phyloP scores from a whole-genome alignment of 2,797 vertebrate species.

The Poecilia picta region DNA sequence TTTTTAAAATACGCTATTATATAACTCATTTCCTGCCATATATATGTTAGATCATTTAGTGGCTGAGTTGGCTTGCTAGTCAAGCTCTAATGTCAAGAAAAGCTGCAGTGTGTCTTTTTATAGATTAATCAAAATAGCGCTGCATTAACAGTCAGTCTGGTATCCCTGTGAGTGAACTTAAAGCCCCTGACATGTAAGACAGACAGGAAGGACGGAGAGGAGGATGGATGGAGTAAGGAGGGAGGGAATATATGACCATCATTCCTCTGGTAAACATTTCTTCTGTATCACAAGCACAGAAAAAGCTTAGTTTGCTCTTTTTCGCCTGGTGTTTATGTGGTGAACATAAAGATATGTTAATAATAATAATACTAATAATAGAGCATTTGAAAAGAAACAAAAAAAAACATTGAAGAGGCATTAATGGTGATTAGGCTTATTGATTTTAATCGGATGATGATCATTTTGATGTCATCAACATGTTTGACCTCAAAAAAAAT shows the following conservation, averaged over 20 bases:
- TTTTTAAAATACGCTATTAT: not conserved
- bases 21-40: not conserved
- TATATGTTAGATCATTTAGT: not conserved
- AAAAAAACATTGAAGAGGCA: conserved; percentile 49
- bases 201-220: conserved; percentile 5
- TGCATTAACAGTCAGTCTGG: not conserved
- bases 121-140: not conserved
- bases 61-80: not conserved
- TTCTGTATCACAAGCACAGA: conserved; percentile 44
- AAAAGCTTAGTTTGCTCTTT: conserved; percentile 7
- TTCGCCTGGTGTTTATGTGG: too few species aligned
- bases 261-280: conserved; percentile 57
- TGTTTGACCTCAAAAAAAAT: too few species aligned
- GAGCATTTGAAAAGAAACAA: conserved; percentile 42
- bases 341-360: too few species aligned
- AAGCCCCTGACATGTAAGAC: conserved; percentile 54
- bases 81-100: not conserved
- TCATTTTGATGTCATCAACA: too few species aligned
- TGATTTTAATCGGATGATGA: too few species aligned
- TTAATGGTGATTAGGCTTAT: conserved; percentile 53
- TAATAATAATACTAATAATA: conserved; percentile 1
- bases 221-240: conserved; percentile 20
- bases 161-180: conserved; percentile 38
- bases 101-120: not conserved
- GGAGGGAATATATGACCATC: conserved; percentile 54